Conservation (phyloP, 2,888 invertebrate genomes). For the Perizoma affinitatum region DNA sequence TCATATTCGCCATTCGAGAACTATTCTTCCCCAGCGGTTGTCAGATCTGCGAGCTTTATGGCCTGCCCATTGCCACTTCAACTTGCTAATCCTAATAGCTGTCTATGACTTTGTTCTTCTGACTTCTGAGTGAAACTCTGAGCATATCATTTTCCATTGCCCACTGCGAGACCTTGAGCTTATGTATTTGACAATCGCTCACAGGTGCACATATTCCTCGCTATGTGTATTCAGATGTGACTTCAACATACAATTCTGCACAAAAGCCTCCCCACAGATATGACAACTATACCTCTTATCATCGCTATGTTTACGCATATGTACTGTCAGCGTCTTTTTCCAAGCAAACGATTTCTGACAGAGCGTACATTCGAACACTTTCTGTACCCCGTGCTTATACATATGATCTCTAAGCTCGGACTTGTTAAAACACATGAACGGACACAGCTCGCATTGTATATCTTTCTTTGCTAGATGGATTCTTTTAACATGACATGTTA, state of each 20-base stretch:
- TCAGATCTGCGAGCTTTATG: too few relatives aligned
- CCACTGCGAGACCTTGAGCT: too few relatives aligned
- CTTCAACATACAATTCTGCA: constrained; percentile 74
- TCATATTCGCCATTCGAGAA: too few relatives aligned
- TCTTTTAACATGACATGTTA: constrained; percentile 37
- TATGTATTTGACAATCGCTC: background rate
- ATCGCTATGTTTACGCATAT: constrained; percentile 60
- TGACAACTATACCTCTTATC: constrained; percentile 67
- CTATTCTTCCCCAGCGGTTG: too few relatives aligned
- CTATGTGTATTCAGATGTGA: constrained; percentile 72
- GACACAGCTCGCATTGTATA: constrained; percentile 47
- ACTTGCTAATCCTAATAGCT: too few relatives aligned
- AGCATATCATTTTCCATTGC: too few relatives aligned
- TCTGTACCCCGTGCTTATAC: constrained; percentile 49
- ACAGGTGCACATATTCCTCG: constrained; percentile 1
- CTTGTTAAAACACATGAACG: constrained; percentile 54
- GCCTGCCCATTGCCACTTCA: too few relatives aligned
- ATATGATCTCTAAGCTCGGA: constrained; percentile 43
- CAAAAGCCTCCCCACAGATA: constrained; percentile 74
- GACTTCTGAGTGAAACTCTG: too few relatives aligned
- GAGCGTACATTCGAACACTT: constrained; percentile 60
- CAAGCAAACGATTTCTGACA: constrained; percentile 66
- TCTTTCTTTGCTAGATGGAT: constrained; percentile 39
- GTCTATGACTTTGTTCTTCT: too few relatives aligned
- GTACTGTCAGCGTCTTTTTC: constrained; percentile 57